Percentiles rank a stretch among this genome's conserved stretches.
Conservation (phyloP, 2,113 vertebrate genomes). For the Ailuropoda melanoleuca region DNA sequence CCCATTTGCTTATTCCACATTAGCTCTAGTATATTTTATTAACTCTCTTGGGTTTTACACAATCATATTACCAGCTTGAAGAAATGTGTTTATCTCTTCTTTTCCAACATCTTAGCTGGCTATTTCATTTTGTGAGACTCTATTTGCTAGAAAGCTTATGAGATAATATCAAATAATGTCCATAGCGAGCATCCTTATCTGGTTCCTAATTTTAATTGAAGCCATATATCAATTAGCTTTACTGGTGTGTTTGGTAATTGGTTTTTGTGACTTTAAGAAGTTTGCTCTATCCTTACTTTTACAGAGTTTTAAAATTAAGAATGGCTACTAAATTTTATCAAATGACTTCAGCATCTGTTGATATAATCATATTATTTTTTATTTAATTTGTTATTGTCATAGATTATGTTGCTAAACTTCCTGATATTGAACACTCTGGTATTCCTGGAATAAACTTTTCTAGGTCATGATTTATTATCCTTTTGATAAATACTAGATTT, state of each 20-base stretch:
- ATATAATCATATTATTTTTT: not conserved
- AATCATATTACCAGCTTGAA: not conserved
- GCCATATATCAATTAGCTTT: constrained; percentile 53
- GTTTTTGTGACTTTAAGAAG: constrained; percentile 34
- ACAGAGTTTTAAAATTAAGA: constrained; percentile 36
- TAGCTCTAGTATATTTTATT: constrained; percentile 29
- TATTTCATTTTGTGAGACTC: not conserved
- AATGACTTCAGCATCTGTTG: not conserved
- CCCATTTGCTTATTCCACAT: not conserved
- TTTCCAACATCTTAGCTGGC: not conserved
- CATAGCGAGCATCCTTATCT: constrained; percentile 23
- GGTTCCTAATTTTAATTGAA: constrained; percentile 62
- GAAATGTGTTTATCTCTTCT: constrained; percentile 29
- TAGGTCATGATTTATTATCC: not conserved
- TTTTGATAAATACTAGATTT: constrained; percentile 44
- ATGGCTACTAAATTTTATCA: not conserved
- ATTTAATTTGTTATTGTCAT: not conserved
- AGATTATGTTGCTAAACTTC: not conserved
- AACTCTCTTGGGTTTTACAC: constrained; percentile 20
- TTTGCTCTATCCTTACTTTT: not conserved
- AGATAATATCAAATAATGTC: constrained; percentile 2
- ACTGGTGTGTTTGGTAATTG: constrained; percentile 16
- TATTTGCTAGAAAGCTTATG: constrained; percentile 34
- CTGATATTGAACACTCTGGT: not conserved
- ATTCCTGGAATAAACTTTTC: constrained; percentile 28